phyloP scores from a whole-genome alignment of 1,140 invertebrate species.

The Brachionus asplanchnoidis region DNA sequence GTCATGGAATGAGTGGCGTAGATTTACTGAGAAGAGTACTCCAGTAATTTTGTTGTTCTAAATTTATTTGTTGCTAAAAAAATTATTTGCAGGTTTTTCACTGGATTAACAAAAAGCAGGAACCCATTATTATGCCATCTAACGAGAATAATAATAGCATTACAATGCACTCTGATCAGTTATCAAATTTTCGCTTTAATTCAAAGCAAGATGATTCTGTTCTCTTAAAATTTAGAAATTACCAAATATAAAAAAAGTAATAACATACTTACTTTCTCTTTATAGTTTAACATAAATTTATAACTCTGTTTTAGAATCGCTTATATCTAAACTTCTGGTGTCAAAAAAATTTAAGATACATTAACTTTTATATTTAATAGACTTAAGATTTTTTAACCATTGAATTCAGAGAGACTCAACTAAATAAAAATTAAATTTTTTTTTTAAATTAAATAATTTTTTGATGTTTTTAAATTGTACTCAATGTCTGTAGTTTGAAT shows the following conservation, averaged over 20 bases:
- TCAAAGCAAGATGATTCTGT: background rate
- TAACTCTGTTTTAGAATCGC: too few species aligned
- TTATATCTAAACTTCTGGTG: too few species aligned
- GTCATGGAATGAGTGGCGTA: slow-evolving; percentile 30
- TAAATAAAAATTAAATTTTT: too few species aligned
- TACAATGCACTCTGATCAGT: background rate
- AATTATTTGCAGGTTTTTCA: background rate
- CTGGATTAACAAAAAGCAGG: slow-evolving; percentile 2
- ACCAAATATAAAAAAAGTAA: background rate
- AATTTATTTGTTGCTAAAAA: background rate
- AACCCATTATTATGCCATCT: background rate
- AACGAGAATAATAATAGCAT: background rate
- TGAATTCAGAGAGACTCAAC: too few species aligned
- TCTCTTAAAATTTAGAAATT: background rate
- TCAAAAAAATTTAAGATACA: too few species aligned
- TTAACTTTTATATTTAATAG: too few species aligned
- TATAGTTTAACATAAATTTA: too few species aligned
- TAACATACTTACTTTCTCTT: too few species aligned
- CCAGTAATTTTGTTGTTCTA: background rate
- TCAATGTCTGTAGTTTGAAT: too few species aligned
- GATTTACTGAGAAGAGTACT: background rate
- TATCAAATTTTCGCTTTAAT: background rate
- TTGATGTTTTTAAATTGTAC: too few species aligned
- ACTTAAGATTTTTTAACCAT: too few species aligned
- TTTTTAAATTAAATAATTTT: too few species aligned